Percentiles rank a stretch among this genome's conserved stretches.
Conservation (phyloP, 2,888 invertebrate species). For the Catocala nupta region DNA sequence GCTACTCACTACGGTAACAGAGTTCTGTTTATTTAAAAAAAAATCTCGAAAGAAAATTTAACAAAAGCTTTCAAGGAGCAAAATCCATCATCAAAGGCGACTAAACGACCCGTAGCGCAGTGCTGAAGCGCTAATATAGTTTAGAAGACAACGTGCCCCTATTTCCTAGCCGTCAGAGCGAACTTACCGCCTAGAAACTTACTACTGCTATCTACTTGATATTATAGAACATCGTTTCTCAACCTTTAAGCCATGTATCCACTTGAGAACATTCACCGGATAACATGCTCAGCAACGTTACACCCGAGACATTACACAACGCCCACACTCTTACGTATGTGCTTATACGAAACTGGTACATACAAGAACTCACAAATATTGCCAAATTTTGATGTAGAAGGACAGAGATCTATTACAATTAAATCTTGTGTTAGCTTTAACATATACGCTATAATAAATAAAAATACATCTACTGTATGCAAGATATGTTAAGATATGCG, state of each 20-base stretch:
- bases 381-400: too few species aligned
- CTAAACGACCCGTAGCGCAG: constrained; percentile 73
- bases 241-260: constrained; percentile 6
- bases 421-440: too few species aligned
- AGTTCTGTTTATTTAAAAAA: constrained; percentile 74
- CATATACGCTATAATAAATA: too few species aligned
- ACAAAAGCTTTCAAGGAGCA: constrained; percentile 80
- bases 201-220: constrained; percentile 38
- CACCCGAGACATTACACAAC: neutral
- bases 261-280: neutral
- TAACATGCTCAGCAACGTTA: neutral
- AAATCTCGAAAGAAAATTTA: constrained; percentile 70
- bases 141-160: constrained; percentile 68
- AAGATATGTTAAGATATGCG: too few species aligned
- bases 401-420: too few species aligned
- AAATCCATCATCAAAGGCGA: constrained; percentile 81
- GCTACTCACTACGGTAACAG: constrained; percentile 59
- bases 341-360: too few species aligned
- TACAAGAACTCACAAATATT: too few species aligned
- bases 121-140: constrained; percentile 76
- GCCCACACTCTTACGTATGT: too few species aligned
- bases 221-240: constrained; percentile 26
- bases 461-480: too few species aligned
- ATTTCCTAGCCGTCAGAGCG: constrained; percentile 51
- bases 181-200: constrained; percentile 55